Evolutionary conservation across 1,140 invertebrate genomes (phyloP), one percentile per base, ranked within the genome.

Genomic region (Hydropsyche tenuis): DNA sequence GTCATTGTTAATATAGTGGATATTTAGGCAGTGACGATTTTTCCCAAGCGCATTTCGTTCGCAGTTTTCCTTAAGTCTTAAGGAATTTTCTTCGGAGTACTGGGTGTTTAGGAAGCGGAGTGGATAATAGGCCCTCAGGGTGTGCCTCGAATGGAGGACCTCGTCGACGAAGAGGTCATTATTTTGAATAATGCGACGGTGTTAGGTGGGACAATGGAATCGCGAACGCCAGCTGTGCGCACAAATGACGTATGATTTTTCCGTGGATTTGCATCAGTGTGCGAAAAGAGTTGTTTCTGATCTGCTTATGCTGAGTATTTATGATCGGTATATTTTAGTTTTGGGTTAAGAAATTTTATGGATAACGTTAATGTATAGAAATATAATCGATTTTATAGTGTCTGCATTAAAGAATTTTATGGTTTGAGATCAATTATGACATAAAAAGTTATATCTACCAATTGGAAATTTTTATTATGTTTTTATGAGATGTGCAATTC

Each of bases 81-180:
- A n/a, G n/a, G n/a, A n/a, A n/a, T 53, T 53, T 53, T 53, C 51
- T 5, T 7, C 45, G 6, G 14, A 45, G 45, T 23, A 60, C 22
- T 7, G 43, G 51, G 68, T 70, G 68, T 70, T 70, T 56, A 70
- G 68, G 18, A 22, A 70, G 48, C n/a, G 48, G 68, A 27, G 48
- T 18, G 64, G 72, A 72, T 77, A 77, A 77, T 77, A 70, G 76
- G 76, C 66, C 76, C 76, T 62, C 43, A 18, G 76, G 73, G 76
- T 65, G 76, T 75, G 72, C 76, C 76, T 77, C 73, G 53, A 51
- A 77, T 77, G 74, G 75, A 77, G 69, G 76, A 73, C 69, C 73
- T 65, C 64, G 66, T 37, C 69, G 72, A 53, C 53, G 45, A 62
- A 74, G 46, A 70, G 76, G 73, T 70, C 73, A 77, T 77, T 77